Evolutionary conservation across 37 sponge, comb jelly and placozoan species (phyloP).

Genomic region (Mnemiopsis leidyi): DNA sequence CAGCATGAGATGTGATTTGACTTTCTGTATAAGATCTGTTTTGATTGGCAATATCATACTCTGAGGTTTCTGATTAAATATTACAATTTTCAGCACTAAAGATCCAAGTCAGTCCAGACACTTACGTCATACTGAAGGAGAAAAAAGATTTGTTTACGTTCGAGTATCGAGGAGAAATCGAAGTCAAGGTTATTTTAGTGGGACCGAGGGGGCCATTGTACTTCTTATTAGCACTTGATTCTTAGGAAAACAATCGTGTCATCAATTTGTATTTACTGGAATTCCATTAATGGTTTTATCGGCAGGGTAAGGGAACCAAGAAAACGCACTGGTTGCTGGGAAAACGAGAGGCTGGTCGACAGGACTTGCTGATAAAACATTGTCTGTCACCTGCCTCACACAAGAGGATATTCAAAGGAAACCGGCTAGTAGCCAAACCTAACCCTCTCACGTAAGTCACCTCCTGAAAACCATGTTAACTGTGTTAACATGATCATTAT

Average conservation of each 20-base stretch:
- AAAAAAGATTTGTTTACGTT: conserved; percentile 68
- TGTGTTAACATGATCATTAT: no score
- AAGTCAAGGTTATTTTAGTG: conserved; percentile 83
- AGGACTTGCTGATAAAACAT: not conserved
- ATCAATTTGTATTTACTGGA: no score
- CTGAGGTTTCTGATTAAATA: no score
- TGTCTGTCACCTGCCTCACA: conserved; percentile 9
- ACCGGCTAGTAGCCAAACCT: not conserved
- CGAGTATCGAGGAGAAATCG: conserved; percentile 78
- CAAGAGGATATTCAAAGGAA: conserved; percentile 34
- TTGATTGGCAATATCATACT: no score
- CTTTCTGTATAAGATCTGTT: no score
- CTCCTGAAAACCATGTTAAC: no score
- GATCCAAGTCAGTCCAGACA: conserved; percentile 81
- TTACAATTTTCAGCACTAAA: conserved; percentile 72
- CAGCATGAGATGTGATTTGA: no score
- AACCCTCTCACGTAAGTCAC: not conserved
- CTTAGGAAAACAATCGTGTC: no score
- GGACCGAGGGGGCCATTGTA: no score
- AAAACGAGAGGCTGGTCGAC: not conserved
- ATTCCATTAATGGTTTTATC: not conserved
- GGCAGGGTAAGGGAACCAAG: conserved; percentile 88
- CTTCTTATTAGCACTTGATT: no score
- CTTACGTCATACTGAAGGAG: conserved; percentile 70
- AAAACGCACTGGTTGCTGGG: conserved; percentile 81